phyloP scores from a whole-genome alignment of 2,113 vertebrate species.

The Alethe diademata region DNA sequence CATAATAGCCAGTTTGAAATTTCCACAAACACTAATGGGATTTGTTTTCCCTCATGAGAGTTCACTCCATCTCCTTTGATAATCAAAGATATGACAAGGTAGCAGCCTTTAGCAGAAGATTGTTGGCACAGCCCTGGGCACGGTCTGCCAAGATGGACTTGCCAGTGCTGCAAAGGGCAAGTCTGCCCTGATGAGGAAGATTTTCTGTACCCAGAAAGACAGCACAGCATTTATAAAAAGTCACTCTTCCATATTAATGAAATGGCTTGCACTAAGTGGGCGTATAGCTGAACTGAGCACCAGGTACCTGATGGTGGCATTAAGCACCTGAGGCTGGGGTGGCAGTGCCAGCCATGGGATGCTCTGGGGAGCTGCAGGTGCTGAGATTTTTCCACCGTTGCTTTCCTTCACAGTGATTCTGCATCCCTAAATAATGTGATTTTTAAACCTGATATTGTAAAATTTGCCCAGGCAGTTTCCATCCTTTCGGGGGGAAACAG shows the following conservation, averaged over 20 bases:
- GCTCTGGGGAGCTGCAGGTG: neutral
- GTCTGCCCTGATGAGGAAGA: neutral
- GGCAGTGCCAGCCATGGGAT: neutral
- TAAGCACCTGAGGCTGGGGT: neutral
- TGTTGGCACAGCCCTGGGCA: neutral
- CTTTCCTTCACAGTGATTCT: neutral
- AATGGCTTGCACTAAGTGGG: neutral
- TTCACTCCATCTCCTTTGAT: neutral
- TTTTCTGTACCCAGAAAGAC: neutral
- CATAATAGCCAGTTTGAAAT: neutral
- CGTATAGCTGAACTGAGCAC: neutral
- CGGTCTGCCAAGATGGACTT: neutral
- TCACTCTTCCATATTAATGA: neutral
- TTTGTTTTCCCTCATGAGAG: neutral
- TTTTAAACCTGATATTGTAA: neutral
- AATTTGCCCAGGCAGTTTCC: neutral
- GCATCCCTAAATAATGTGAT: accelerated
- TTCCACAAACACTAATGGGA: neutral
- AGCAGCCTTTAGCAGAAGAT: neutral
- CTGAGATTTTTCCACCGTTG: neutral
- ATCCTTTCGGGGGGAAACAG: accelerated
- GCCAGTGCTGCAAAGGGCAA: accelerated
- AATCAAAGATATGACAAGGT: neutral
- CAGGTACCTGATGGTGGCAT: neutral
- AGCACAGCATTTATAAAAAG: neutral